Evolutionary conservation across 2,888 invertebrate species (phyloP).

Genomic region (Tridacna gigas): DNA sequence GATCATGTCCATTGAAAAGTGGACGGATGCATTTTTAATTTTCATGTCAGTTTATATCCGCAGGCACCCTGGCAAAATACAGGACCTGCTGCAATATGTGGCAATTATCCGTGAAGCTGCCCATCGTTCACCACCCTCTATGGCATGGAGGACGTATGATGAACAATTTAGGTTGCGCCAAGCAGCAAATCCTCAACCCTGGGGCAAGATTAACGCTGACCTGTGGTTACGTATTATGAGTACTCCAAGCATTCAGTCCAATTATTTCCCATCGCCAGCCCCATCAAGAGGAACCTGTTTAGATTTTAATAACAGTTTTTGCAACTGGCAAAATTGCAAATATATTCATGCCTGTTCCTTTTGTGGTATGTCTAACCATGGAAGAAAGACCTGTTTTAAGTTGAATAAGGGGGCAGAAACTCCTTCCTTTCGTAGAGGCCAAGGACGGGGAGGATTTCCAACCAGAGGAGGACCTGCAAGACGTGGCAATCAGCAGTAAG

Average conservation of each 20-base stretch:
- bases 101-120: conserved; percentile 39
- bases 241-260: background rate
- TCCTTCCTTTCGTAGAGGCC: background rate
- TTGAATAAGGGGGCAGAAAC: background rate
- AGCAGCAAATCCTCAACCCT: background rate
- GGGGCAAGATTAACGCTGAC: conserved; percentile 19
- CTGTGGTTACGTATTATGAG: conserved; percentile 22
- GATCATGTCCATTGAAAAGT: conserved; percentile 37
- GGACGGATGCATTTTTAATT: conserved; percentile 54
- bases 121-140: conserved; percentile 1
- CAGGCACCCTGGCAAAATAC: conserved; percentile 8
- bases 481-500: background rate
- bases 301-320: conserved; percentile 12
- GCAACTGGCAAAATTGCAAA: conserved; percentile 10
- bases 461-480: background rate
- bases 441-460: background rate
- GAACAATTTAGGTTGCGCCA: conserved; percentile 32
- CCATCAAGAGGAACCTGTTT: background rate
- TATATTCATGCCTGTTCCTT: conserved; percentile 9
- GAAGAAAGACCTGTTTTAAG: background rate
- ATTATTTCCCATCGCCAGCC: background rate
- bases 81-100: conserved; percentile 48
- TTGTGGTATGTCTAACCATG: background rate
- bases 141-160: conserved; percentile 23
- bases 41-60: conserved; percentile 17